Evolutionary conservation across 1,140 invertebrate genomes (phyloP), one percentile per base, ranked within the genome.

Genomic region (Drosophila lowei): DNA sequence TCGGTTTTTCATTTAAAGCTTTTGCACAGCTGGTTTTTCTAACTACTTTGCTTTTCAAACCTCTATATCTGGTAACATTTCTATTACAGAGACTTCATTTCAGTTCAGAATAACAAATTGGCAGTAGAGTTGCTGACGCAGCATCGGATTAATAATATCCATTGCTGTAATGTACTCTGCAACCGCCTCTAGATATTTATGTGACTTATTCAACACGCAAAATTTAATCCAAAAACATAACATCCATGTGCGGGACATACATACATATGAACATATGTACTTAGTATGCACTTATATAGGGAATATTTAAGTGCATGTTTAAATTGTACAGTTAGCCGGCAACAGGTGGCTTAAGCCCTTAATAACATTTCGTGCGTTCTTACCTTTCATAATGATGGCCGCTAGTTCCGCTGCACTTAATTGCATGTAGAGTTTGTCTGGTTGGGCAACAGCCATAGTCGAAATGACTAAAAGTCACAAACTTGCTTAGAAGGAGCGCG

Each of bases 361-460:
- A 43, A 9, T 15, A 63, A 60, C 47, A 46, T 58, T 49, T 16
- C 25, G 53, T 56, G 55, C n/a, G 11, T n/a, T 46, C 80, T 79
- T 61, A 90, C 90, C 90, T 90, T 90, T 90, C 73, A 90, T 90
- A 13, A 88, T 90, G 42, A 90, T 90, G 16, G 89, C 89, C 41
- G 80, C 68, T 30, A 90, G 64, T 52, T 90, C 90, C 53, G 89
- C 77, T 66, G 89, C 75, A 72, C 86, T 90, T 48, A 90, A 55
- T 58, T 85, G 89, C 90, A 90, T 88, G 57, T 75, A 90, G 11
- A 90, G 68, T 53, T 85, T 77, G 52, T 90, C 79, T 23, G 80
- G 44, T 34, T 59, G 65, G 42, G 42, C 11, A 41, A 21, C 48
- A 50, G 76, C 75, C 83, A 79, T 89, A 38, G 18, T 84, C 63